Base-by-base conservation (phyloP, 2,888 invertebrate species). In the Caprella mutica region DNA sequence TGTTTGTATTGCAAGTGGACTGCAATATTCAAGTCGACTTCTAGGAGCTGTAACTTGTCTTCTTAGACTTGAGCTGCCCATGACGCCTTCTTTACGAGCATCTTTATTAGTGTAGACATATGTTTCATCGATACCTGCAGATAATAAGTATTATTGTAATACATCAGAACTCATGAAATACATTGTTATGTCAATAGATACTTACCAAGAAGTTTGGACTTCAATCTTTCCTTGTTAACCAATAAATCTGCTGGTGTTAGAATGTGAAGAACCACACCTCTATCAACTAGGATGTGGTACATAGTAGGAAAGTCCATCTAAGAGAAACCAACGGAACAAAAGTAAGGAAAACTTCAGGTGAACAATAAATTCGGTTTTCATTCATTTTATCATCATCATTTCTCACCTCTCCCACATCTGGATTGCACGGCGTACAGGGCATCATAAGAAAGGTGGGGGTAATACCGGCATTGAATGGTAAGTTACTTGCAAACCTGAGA, bases 61-160 rank as follows among this genome's bases (percentile, higher is more conserved):
- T 61, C 84, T 76, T 6, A 89, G 75, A 42, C 80, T 83, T 0
- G 75, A 71, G 72, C 90, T 87, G 0, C 90, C 90, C 5, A 23
- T 19, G n/a, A 29, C 9, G 3, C 35, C 44, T 6, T 26, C 17
- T 12, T 61, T 66, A 19, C 65, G 59, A 53, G 81, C 78, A 69
- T 85, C 87, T 66, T 85, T 86, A 70, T 84, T 85, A 0, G 89
- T 87, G 70, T 83, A 92, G 0, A 87, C 86, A 51, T 79, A 73
- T 0, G 77, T 76, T 33, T 81, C 82, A 73, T 91, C 91, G 66
- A 91, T 75, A 12, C 87, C 84, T 83, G 50, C 3, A 42, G 6
- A 42, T 19, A n/a, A n/a, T 9, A 6, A 42, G 14, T 12, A 35
- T n/a, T n/a, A n/a, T n/a, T n/a, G n/a, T n/a, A 35, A 35, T 35